Conservation (phyloP, 2,888 invertebrate species). For the Pachymerium ferrugineum region DNA sequence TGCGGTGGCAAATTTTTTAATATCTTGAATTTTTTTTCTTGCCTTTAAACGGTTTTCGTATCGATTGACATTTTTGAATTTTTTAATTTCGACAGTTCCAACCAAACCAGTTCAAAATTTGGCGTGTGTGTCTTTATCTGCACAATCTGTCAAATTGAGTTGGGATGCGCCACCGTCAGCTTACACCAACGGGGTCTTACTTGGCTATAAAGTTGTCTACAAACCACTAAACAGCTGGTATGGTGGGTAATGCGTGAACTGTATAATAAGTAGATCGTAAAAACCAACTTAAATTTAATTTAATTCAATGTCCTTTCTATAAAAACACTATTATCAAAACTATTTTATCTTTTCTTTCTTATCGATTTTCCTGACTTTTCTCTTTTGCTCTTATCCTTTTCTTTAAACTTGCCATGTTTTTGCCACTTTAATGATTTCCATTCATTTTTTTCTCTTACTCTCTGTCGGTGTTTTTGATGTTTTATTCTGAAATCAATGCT, state of each 20-base stretch:
- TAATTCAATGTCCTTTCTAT: no score
- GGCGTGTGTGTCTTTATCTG: slow-evolving; percentile 43
- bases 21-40: no score
- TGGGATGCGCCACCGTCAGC: slow-evolving; percentile 48
- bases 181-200: slow-evolving; percentile 47
- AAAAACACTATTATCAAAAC: no score
- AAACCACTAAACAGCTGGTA: slow-evolving; percentile 38
- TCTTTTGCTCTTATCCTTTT: no score
- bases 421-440: not conserved
- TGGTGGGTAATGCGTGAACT: slow-evolving; percentile 30
- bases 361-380: not conserved
- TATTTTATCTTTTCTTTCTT: not conserved
- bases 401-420: no score
- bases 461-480: not conserved
- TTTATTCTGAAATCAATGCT: no score
- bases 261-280: no score
- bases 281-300: no score
- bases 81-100: slow-evolving; percentile 43
- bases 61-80: not conserved
- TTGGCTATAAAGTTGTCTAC: slow-evolving; percentile 47
- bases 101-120: slow-evolving; percentile 46
- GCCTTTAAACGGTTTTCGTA: no score
- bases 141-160: slow-evolving; percentile 45
- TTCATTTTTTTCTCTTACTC: not conserved
- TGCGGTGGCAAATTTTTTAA: no score